Evolutionary conservation across 2,888 invertebrate species (phyloP), one percentile per base, ranked within the genome.

Genomic region (Belgica antarctica): DNA sequence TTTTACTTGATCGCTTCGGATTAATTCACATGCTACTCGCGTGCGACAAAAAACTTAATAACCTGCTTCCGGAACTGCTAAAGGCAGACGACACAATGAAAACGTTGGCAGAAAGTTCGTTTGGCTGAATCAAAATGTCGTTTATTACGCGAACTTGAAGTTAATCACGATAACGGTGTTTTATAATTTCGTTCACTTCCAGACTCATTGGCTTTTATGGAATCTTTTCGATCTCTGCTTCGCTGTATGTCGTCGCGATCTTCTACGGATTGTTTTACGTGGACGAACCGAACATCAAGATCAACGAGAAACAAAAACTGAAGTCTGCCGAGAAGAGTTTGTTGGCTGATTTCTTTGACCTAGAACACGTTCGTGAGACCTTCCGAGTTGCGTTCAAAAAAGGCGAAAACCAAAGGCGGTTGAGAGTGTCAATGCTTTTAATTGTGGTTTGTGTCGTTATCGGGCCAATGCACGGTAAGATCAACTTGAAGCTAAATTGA

Each of bases 361-460:
- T 86, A 36, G 83, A 85, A 36, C 90, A 91, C 76, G 87, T 93
- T 52, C 83, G 86, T 71, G 90, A 92, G 71, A 91, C 92, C 0
- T 84, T 92, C 74, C 83, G 83, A 73, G 91, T 92, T 15, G 90
- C 91, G 0, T 92, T 93, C 80, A 91, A 89, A 75, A 80, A 83
- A 71, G 90, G 92, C 0, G 87, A 87, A 27, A 87, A 89, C 76
- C 88, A 90, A 75, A 81, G 92, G 8, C 83, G 88, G 72, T 82
- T 86, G 74, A 84, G 91, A 71, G 90, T 92, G 52, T 84, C 89
- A 74, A 85, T 90, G 80, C 82, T 92, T 27, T 90, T 92, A 82
- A 80, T 91, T 71, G 89, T 91, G 22, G 86, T 91, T 17, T 90
- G 91, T 84, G 90, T 91, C 47, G 90, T 92, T 72, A 90, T 92